phyloP scores from a whole-genome alignment of 2,888 invertebrate species.

The Drymonia ruficornis region DNA sequence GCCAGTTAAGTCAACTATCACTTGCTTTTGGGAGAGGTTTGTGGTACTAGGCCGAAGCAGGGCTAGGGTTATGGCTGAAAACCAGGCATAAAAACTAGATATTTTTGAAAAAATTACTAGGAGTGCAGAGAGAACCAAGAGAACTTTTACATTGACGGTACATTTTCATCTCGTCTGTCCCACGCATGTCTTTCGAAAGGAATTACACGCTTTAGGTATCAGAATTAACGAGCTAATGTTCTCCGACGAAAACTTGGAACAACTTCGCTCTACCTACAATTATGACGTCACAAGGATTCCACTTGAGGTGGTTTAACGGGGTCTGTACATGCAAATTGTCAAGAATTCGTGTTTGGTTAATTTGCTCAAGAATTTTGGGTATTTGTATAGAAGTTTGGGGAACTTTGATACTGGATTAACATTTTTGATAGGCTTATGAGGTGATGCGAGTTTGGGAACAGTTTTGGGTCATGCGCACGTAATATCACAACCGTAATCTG shows the following conservation, averaged over 20 bases:
- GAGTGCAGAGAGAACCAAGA: background rate
- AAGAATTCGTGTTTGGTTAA: constrained; percentile 6
- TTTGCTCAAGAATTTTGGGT: constrained; percentile 7
- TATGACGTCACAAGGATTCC: constrained; percentile 20
- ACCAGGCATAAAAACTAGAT: too few species aligned
- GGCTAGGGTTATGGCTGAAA: too few species aligned
- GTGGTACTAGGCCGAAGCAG: too few species aligned
- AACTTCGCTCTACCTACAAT: constrained; percentile 21
- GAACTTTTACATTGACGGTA: background rate
- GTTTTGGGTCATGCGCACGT: background rate
- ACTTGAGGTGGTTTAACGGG: constrained; percentile 7
- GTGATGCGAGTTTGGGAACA: background rate
- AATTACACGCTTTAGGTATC: constrained; percentile 24
- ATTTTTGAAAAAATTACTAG: background rate
- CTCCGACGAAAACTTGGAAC: constrained; percentile 20
- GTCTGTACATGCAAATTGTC: constrained; percentile 6
- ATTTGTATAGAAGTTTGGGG: background rate
- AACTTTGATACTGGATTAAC: constrained; percentile 8
- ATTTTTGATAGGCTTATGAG: constrained; percentile 2
- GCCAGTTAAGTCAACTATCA: too few species aligned
- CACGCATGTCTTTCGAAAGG: constrained; percentile 10
- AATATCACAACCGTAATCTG: too few species aligned
- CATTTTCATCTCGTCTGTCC: constrained; percentile 5
- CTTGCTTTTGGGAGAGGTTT: too few species aligned
- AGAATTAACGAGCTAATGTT: constrained; percentile 29